Percentiles rank a stretch among this genome's conserved stretches.
phyloP scores from a whole-genome alignment of 2,113 vertebrate genomes.

The Bubo scandiacus region DNA sequence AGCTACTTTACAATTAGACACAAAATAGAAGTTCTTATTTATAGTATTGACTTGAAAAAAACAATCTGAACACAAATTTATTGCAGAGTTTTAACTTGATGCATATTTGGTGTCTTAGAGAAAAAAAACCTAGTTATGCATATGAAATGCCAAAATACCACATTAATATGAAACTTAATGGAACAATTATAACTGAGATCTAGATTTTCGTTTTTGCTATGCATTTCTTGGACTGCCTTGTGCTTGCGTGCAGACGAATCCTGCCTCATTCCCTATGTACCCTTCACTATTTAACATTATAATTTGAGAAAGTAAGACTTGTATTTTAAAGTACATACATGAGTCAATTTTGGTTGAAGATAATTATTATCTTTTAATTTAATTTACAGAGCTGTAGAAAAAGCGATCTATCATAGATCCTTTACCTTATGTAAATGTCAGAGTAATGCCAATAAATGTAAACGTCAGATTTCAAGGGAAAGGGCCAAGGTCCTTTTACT shows the following conservation, averaged over 20 bases:
- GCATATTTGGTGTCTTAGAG: neutral
- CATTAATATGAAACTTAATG: neutral
- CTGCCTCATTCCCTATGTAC: neutral
- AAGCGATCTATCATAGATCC: neutral
- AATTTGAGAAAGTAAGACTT: neutral
- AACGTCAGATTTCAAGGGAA: neutral
- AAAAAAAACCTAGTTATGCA: neutral
- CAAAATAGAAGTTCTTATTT: neutral
- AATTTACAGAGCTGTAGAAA: neutral
- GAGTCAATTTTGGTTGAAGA: neutral
- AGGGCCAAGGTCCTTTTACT: neutral
- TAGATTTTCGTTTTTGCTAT: neutral
- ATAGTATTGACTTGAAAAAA: neutral
- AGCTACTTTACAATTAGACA: neutral
- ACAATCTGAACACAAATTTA: neutral
- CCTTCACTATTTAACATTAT: neutral
- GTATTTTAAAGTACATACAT: neutral
- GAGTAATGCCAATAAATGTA: neutral
- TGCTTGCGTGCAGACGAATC: neutral
- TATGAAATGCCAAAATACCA: neutral
- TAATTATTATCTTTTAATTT: neutral
- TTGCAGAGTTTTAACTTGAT: neutral
- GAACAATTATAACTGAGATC: neutral
- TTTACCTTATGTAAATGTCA: neutral
- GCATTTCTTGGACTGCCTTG: neutral